Evolutionary conservation across 2,888 invertebrate genomes (phyloP).

Genomic region (Ctenicera cuprea): DNA sequence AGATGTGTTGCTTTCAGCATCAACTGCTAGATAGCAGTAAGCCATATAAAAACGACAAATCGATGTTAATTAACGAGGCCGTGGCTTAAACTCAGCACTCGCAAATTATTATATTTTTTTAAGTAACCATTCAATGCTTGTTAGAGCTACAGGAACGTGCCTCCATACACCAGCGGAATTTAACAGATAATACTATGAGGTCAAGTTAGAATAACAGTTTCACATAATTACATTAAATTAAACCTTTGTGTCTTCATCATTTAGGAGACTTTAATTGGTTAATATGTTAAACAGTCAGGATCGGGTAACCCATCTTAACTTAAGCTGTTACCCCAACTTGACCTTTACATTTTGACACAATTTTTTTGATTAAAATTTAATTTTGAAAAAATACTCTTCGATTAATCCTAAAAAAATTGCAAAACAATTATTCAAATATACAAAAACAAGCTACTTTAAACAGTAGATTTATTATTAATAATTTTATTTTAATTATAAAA

Average conservation of each 20-base stretch:
- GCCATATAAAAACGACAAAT: no score
- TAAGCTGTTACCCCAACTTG: constrained; percentile 11
- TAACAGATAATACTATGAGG: constrained; percentile 11
- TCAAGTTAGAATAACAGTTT: constrained; percentile 5
- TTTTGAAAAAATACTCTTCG: constrained; percentile 19
- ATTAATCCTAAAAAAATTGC: constrained; percentile 11
- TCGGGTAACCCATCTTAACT: not conserved
- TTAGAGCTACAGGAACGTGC: constrained; percentile 8
- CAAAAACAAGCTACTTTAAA: constrained; percentile 46
- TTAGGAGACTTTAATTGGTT: not conserved
- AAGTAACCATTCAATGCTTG: constrained; percentile 23
- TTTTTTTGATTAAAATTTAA: not conserved
- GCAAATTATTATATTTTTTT: constrained; percentile 2
- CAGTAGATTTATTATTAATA: constrained; percentile 36
- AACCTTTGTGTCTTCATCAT: not conserved
- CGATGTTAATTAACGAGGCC: no score
- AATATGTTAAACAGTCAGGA: no score
- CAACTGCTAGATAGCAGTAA: no score
- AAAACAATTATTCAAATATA: constrained; percentile 32
- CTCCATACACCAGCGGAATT: not conserved
- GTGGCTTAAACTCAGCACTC: not conserved
- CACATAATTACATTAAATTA: not conserved
- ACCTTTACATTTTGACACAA: constrained; percentile 22
- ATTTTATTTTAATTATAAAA: constrained; percentile 41
- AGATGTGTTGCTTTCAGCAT: no score